phyloP scores from a whole-genome alignment of 2,797 vertebrate species.

The Silurus aristotelis region DNA sequence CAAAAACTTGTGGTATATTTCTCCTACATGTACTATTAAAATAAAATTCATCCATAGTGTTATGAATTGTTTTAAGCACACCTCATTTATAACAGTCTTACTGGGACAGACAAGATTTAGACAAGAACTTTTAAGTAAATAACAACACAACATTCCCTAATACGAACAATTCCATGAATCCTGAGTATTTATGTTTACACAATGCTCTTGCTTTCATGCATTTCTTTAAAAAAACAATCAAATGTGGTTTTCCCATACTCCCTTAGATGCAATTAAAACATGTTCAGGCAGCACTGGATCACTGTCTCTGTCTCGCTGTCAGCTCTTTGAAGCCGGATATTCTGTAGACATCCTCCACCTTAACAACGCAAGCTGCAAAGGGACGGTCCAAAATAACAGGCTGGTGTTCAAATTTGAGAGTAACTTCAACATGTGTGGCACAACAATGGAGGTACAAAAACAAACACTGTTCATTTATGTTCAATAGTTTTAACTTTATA shows the following conservation, averaged over 20 bases:
- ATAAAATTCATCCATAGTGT: no score
- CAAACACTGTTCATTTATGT: no score
- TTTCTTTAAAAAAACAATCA: not conserved
- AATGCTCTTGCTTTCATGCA: no score
- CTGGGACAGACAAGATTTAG: no score
- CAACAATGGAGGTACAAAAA: not conserved
- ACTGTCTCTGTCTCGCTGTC: conserved; percentile 21
- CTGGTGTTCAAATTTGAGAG: not conserved
- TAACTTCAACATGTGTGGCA: conserved; percentile 18
- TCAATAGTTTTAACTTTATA: no score
- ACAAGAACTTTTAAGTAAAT: no score
- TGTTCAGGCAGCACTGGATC: conserved; percentile 16
- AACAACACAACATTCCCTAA: no score
- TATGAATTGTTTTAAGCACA: no score
- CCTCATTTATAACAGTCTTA: not conserved
- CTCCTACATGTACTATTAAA: not conserved
- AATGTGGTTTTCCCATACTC: not conserved
- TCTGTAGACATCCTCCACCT: not conserved
- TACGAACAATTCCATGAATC: no score
- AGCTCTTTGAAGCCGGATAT: conserved; percentile 12
- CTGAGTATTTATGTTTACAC: no score
- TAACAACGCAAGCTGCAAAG: not conserved
- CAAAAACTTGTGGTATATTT: conserved; percentile 39
- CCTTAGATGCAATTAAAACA: not conserved
- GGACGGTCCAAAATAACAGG: not conserved